Percentiles rank a stretch among this genome's conserved stretches.
These are phyloP conservation scores for Steatornis caripensis DNA, from an alignment of 2,113 vertebrate species.

Conservation along the genomic window DNA sequence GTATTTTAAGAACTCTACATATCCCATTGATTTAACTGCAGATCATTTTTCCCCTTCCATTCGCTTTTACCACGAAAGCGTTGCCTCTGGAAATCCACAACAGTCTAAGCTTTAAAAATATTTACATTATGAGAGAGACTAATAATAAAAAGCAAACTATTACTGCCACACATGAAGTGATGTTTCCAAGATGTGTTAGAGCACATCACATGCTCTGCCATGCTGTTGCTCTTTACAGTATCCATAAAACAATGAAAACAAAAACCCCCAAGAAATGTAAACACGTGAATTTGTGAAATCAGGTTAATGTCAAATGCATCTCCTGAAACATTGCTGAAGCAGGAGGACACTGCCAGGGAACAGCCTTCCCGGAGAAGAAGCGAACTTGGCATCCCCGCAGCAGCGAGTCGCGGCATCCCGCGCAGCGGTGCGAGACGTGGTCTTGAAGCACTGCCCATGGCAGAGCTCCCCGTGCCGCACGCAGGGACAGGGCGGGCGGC, in stretches of 20 bases:
- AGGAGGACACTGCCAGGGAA: too few species aligned
- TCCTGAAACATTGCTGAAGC: background rate
- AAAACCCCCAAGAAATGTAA: background rate
- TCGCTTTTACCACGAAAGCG: background rate
- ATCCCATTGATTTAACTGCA: background rate
- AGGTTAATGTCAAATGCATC: background rate
- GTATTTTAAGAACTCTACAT: background rate
- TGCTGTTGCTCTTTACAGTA: background rate
- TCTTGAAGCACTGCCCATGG: too few species aligned
- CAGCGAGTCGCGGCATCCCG: too few species aligned
- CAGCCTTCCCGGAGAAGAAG: background rate
- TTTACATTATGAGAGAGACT: background rate
- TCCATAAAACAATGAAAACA: background rate
- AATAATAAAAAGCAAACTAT: background rate
- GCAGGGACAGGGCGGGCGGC: background rate
- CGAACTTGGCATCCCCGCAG: rapidly evolving
- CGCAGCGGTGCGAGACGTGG: too few species aligned
- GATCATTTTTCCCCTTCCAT: background rate
- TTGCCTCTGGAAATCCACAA: background rate
- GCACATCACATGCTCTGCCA: background rate
- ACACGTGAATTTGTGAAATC: background rate
- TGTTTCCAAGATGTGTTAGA: background rate
- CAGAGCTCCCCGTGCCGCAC: background rate
- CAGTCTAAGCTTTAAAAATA: background rate
- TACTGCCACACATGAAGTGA: background rate